Evolutionary conservation across 2,113 vertebrate species (phyloP), one percentile per base, ranked within the genome.

Genomic region (Astur gentilis): DNA sequence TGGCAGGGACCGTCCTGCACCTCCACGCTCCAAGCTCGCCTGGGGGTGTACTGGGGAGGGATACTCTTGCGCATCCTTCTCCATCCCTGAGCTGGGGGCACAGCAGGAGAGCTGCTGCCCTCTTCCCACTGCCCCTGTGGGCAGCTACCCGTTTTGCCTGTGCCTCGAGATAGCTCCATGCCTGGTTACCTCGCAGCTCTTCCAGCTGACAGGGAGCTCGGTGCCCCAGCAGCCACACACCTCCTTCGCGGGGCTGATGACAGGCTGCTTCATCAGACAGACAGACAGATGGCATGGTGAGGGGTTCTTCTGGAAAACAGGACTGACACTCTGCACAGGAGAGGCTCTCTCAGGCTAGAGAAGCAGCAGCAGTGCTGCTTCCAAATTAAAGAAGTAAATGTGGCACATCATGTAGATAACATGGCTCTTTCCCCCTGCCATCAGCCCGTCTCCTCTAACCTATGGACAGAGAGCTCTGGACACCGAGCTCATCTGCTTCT

Each of bases 381-480:
- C 38, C 52, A 72, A 40, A 47, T 38, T n/a, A 18, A 22, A 58
- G 22, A 6, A 27, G 31, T 23, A 20, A 57, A 50, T 1, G 5
- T 23, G 45, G 42, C 38, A 15, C 10, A 9, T 7, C 22, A 25
- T 1, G 0, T 1, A 11, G 3, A 2, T 3, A 45, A 40, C 0
- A 4, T 7, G 32, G 23, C 9, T 64, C 49, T 11, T 13, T 21
- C 34, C 29, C 77, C 47, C 19, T 80, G 77, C 77, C 71, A 22
- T 6, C 14, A 2, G 31, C 49, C 50, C 27, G 36, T 21, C 57
- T 62, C 26, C 29, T 40, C 75, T 73, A 34, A 23, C 22, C 32
- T 20, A 8, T 2, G 13, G 14, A 26, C 36, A 31, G 11, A 49
- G 49, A 49, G 22, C 42, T 45, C 67, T 7, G 40, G 49, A 70